Base-by-base conservation (phyloP, 2,888 invertebrate genomes). In the Plagodis pulveraria region DNA sequence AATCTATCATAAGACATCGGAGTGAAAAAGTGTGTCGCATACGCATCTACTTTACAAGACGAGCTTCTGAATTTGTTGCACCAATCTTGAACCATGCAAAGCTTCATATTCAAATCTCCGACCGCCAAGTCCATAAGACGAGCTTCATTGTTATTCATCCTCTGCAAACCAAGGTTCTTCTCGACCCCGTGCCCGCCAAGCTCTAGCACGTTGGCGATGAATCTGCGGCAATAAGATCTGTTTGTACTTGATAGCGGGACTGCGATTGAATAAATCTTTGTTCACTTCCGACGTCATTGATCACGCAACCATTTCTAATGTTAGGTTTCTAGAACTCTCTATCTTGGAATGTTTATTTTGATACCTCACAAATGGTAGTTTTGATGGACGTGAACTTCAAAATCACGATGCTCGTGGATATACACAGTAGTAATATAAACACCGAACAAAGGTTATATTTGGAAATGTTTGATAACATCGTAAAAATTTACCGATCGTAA, bases 151-250 rank as follows among this genome's bases (percentile, higher is more conserved):
- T 83, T 83, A 6, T 85, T 86, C 80, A 94, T 81, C 71, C 77
- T 83, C 5, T 94, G 93, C 11, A 94, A 69, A 0, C 94, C 93
- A 47, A 87, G 78, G 71, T 91, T 88, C 63, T 83, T 90, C 6
- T 73, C 67, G 49, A 94, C 87, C 9, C 94, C 94, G 7, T 77
- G 79, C 41, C 84, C 81, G 35, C 87, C 84, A 61, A 94, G 85
- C 63, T 90, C 89, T 62, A 94, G 87, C 2, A 81, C 58, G 69
- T 74, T 84, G 9, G 84, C 87, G 70, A 91, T 79, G 76, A 78
- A 92, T 87, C 91, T 92, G 87, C 63, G 80, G 84, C 77, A 69
- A 86, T 77, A 84, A 82, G 38, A 61, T 40, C 52, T 42, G 35
- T 50, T 57, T 68, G 58, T 60, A 62, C 54, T 8, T 41, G 56